A percentile compares a stretch with the other conserved stretches of the same genome.
phyloP scores from a whole-genome alignment of 2,888 invertebrate species.

The Acrocyrtus sp. region DNA sequence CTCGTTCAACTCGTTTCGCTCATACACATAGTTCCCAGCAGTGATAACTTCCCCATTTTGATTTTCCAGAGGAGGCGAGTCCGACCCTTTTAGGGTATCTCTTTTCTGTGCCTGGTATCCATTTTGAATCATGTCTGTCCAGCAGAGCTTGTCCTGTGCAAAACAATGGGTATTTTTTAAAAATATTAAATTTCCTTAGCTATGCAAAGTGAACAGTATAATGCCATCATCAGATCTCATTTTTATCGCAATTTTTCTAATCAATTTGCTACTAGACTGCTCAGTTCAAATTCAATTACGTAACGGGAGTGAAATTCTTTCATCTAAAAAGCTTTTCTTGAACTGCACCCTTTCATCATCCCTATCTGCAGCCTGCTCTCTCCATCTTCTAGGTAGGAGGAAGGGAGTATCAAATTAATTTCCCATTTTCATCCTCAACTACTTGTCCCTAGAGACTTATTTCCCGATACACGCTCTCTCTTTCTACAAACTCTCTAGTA shows the following conservation, averaged over 20 bases:
- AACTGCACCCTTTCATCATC: background rate
- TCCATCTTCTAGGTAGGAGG: background rate
- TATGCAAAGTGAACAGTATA: no score
- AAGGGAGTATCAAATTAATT: slow-evolving; percentile 48
- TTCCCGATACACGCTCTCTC: background rate
- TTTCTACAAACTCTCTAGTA: background rate
- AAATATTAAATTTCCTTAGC: no score
- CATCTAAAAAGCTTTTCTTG: background rate
- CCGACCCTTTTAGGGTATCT: slow-evolving; percentile 89
- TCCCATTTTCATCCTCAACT: slow-evolving; percentile 36
- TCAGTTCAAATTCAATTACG: background rate
- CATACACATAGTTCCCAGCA: slow-evolving; percentile 7
- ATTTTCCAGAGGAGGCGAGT: slow-evolving; percentile 61
- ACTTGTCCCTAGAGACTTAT: background rate
- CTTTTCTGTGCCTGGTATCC: slow-evolving; percentile 85
- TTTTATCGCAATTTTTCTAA: no score
- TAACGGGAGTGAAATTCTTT: background rate
- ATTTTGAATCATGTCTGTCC: slow-evolving; percentile 76
- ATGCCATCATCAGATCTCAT: background rate
- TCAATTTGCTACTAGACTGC: no score
- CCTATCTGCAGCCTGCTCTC: background rate
- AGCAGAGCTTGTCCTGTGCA: slow-evolving; percentile 18
- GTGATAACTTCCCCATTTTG: background rate
- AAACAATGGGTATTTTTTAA: no score
- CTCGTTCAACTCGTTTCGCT: background rate